Evolutionary conservation across 92 coral and sea anemone species (phyloP), one percentile per base, ranked within the genome.

Genomic region (Montipora capitata): DNA sequence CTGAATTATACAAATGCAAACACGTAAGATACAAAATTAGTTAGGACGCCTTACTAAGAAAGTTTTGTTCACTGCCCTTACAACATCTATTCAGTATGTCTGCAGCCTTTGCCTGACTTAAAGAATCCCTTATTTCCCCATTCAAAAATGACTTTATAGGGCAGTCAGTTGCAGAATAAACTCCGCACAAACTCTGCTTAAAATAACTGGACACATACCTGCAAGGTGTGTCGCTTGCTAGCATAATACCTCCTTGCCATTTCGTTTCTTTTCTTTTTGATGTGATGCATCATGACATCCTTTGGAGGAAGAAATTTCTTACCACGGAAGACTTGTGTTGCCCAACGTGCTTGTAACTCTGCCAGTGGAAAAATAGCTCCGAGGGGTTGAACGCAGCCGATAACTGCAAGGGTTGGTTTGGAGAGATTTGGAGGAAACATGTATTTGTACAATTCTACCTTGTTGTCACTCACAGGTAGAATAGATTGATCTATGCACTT

Each of bases 311-410:
- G 92, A 64, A 76, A 66, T 62, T 83, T 43, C 45, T 75, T 74
- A 42, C 95, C 92, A 43, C 77, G 62, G 72, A 97, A 97, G 76
- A 96, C 98, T 62, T 89, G 88, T 27, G 96, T 88, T 68, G 92
- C 95, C 98, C 97, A 95, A 16, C 99, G 96, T 9, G 98, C 94
- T 64, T 97, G 99, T 9, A 97, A 80, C 72, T 97, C 99, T 13
- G 91, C 90, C 35, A 94, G 27, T 12, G 98, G 99, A 61, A 93
- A 96, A 40, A 96, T 75, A 2, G 99, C 99, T 0, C 99, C 99
- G 8, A 70, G 40, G 0, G 99, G 97, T 51, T 97, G 99, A n/a
- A 95, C 11, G 74, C 96, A 94, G 8, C 99, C 99, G 67, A 97
- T 65, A 15, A 97, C 93, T 41, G 97, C 98, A 54, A 97, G 85